phyloP scores from a whole-genome alignment of 2,797 vertebrate genomes.

The Mionectes olivaceus region DNA sequence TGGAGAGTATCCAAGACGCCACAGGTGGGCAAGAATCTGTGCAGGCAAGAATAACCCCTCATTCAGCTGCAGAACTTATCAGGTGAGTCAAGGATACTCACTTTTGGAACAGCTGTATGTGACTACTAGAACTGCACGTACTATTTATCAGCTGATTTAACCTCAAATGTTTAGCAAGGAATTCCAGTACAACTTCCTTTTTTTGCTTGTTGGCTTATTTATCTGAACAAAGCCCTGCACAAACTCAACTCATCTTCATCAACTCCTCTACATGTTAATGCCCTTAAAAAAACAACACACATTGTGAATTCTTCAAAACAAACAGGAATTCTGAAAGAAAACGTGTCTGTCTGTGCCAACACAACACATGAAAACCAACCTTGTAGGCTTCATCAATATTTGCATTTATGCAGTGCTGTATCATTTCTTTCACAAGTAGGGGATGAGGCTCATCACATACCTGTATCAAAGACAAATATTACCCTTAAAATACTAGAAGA shows the following conservation, averaged over 20 bases:
- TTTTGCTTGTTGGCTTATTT: not conserved
- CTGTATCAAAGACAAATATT: slow-evolving; percentile 58
- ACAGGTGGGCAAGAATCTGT: slow-evolving; percentile 94
- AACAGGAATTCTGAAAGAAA: not conserved
- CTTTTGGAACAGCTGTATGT: not conserved
- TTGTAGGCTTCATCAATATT: slow-evolving; percentile 92
- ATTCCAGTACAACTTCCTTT: not conserved
- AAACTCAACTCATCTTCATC: not conserved
- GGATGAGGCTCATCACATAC: slow-evolving; percentile 98
- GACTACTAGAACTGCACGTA: not conserved
- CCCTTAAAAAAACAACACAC: not conserved
- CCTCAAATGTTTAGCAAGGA: not conserved
- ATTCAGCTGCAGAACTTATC: not conserved
- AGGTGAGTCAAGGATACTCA: not conserved
- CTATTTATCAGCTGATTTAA: not conserved
- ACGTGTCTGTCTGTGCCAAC: not conserved
- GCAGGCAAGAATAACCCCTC: not conserved
- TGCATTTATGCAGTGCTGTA: slow-evolving; percentile 89
- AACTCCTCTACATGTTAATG: not conserved
- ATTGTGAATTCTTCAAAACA: not conserved
- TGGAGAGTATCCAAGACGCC: slow-evolving; percentile 94
- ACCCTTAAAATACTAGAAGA: not conserved
- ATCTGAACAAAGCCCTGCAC: not conserved
- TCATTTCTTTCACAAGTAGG: slow-evolving; percentile 94
- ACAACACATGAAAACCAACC: slow-evolving; percentile 66